phyloP scores from a whole-genome alignment of 2,888 invertebrate genomes.

The Oscheius sp. region DNA sequence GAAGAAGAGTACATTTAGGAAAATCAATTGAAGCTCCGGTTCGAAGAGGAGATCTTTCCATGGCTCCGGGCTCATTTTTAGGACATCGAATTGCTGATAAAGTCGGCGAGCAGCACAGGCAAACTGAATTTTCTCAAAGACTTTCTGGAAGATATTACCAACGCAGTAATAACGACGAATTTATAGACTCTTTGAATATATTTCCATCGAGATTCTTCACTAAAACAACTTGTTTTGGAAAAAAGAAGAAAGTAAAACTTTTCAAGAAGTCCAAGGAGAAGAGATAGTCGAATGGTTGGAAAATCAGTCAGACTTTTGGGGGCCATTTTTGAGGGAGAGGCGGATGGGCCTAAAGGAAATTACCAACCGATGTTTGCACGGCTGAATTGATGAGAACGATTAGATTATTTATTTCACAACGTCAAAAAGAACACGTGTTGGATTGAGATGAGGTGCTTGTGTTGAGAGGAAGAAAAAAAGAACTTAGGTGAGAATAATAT shows the following conservation, averaged over 20 bases:
- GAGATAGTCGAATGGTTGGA: not conserved
- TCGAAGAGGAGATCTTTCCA: constrained; percentile 7
- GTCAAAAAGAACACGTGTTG: not conserved
- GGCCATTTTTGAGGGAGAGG: no score
- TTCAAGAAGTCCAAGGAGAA: not conserved
- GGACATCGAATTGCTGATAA: not conserved
- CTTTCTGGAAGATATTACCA: not conserved
- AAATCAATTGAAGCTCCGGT: not conserved
- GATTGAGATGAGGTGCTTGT: constrained; percentile 6
- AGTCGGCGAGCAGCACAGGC: not conserved
- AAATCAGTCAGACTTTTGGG: constrained; percentile 2
- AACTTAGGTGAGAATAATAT: constrained; percentile 54
- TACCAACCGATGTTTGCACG: constrained; percentile 1
- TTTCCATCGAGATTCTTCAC: not conserved
- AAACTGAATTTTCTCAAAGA: not conserved
- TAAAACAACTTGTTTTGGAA: not conserved
- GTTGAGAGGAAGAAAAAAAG: not conserved
- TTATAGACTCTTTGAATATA: constrained; percentile 6
- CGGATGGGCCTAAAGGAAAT: not conserved
- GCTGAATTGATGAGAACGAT: constrained; percentile 20
- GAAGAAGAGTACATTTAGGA: constrained; percentile 6
- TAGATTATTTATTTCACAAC: constrained; percentile 9
- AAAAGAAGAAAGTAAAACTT: not conserved
- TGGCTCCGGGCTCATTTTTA: not conserved
- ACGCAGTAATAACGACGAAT: not conserved